A percentile compares a stretch with the other conserved stretches of the same genome.
Evolutionary conservation across 2,888 invertebrate species (phyloP).

Genomic region (Philereme transversata): DNA sequence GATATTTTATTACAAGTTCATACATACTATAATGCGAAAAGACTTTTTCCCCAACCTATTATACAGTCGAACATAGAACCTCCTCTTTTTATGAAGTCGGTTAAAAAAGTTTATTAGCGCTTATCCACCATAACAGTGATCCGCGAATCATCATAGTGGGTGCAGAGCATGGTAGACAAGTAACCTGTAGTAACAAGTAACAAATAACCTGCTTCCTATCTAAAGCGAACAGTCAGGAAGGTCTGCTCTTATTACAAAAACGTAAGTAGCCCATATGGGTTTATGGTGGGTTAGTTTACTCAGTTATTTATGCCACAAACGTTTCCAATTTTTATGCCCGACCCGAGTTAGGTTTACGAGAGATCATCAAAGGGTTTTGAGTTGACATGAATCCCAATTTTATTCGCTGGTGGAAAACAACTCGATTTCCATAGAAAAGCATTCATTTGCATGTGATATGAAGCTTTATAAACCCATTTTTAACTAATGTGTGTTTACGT

Average conservation of each 20-base stretch:
- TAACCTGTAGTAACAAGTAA: too few relatives aligned
- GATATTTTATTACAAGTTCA: too few relatives aligned
- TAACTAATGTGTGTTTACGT: not conserved
- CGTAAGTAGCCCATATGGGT: conserved; percentile 29
- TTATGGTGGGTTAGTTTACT: conserved; percentile 32
- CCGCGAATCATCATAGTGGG: not conserved
- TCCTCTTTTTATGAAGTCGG: too few relatives aligned
- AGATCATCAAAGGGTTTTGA: conserved; percentile 41
- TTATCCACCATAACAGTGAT: not conserved
- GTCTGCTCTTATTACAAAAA: conserved; percentile 24
- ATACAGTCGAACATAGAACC: too few relatives aligned
- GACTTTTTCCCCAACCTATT: too few relatives aligned
- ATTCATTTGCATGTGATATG: conserved; percentile 20
- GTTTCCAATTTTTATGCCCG: conserved; percentile 42
- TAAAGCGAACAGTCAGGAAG: conserved; percentile 8
- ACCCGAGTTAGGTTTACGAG: conserved; percentile 39
- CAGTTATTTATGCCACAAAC: conserved; percentile 33
- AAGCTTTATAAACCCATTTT: not conserved
- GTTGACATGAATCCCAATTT: conserved; percentile 38
- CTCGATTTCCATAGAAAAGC: conserved; percentile 33
- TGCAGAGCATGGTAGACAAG: not conserved
- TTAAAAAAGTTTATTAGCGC: not conserved
- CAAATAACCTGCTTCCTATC: conserved; percentile 5
- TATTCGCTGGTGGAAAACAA: conserved; percentile 32
- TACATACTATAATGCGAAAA: too few relatives aligned